Conservation (phyloP, 1,140 invertebrate genomes). For the Neoseiulus cucumeris region DNA sequence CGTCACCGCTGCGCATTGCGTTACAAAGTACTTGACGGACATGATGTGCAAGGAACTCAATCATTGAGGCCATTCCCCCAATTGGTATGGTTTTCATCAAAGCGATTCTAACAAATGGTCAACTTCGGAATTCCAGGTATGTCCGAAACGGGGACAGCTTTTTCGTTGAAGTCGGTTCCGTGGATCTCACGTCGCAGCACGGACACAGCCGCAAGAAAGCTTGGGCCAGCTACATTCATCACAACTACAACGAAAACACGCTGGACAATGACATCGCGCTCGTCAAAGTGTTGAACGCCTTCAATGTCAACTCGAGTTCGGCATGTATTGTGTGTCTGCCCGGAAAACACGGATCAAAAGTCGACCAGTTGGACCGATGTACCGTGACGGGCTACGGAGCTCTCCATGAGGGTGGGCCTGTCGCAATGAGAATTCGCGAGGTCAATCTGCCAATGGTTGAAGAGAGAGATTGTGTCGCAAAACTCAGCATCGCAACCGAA, state of each 20-base stretch:
- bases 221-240: conserved; percentile 81
- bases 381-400: conserved; percentile 84
- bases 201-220: conserved; percentile 37
- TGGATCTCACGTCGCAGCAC: conserved; percentile 57
- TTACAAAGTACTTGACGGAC: conserved; percentile 48
- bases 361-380: conserved; percentile 35
- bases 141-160: conserved; percentile 70
- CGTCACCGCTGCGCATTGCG: conserved; percentile 81
- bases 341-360: conserved; percentile 56
- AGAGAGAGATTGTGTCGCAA: conserved; percentile 68
- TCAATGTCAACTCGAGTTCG: background rate
- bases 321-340: conserved; percentile 61
- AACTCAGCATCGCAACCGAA: conserved; percentile 78
- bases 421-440: conserved; percentile 13
- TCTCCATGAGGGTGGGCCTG: conserved; percentile 61
- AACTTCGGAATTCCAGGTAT: conserved; percentile 48
- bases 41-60: too few relatives aligned
- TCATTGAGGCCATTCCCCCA: background rate
- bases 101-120: background rate
- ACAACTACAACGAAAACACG: conserved; percentile 87
- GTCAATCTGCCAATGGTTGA: conserved; percentile 81
- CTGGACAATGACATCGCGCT: conserved; percentile 87
- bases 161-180: conserved; percentile 76
- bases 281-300: conserved; percentile 36
- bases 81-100: background rate